These are phyloP conservation scores for Sarcophilus harrisii DNA, from an alignment of 2,797 vertebrate species.

Conservation along the genomic window DNA sequence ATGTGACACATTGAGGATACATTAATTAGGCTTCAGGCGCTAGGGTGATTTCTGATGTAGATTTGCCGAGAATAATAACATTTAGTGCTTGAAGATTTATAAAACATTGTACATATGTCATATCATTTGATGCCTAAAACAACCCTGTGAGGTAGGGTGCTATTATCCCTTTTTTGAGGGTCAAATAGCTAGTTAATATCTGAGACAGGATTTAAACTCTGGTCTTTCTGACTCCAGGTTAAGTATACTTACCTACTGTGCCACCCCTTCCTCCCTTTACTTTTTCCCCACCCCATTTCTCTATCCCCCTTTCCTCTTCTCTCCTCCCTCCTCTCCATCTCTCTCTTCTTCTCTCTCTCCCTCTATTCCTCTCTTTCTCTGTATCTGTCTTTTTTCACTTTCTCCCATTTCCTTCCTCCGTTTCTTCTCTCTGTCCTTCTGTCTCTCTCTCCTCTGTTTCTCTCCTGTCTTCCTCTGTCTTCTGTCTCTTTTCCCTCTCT, in stretches of 20 bases:
- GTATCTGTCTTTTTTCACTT: too few species aligned
- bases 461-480: too few species aligned
- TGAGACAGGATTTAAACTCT: not conserved
- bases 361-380: rapidly evolving
- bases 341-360: too few species aligned
- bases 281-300: not conserved
- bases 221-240: not conserved
- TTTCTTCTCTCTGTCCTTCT: not conserved
- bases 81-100: not conserved
- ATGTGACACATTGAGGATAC: not conserved
- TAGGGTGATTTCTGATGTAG: not conserved
- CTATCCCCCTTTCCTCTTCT: not conserved
- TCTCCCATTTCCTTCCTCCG: not conserved
- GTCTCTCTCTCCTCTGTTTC: not conserved
- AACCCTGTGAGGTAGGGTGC: not conserved
- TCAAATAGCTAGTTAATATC: not conserved
- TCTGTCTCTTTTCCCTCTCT: too few species aligned
- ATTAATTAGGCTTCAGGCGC: not conserved
- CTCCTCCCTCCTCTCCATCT: too few species aligned
- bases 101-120: not conserved
- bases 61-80: not conserved
- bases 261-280: not conserved
- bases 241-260: not conserved
- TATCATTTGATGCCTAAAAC: not conserved
- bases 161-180: not conserved